Conservation (phyloP, 1,140 invertebrate genomes). For the Vollenhovia emeryi region DNA sequence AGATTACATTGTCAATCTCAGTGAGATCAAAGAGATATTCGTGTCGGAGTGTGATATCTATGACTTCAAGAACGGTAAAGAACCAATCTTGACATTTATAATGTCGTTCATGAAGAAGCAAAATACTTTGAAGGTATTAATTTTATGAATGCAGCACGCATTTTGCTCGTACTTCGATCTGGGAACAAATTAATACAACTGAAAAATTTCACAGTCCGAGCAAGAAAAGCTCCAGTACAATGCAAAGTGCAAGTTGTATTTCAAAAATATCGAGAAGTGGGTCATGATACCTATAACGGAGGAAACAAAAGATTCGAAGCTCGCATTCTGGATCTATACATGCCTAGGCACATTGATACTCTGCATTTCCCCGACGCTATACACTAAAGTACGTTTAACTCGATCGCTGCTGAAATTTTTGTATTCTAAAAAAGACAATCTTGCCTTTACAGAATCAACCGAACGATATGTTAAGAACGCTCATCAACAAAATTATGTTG, state of each 20-base stretch:
- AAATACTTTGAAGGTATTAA: slow-evolving; percentile 73
- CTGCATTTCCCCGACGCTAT: slow-evolving; percentile 78
- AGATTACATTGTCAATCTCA: slow-evolving; percentile 73
- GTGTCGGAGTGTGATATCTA: slow-evolving; percentile 64
- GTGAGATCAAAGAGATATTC: slow-evolving; percentile 78
- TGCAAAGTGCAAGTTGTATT: slow-evolving; percentile 74
- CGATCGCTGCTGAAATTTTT: slow-evolving; percentile 12
- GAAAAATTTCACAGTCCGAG: slow-evolving; percentile 50
- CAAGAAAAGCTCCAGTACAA: slow-evolving; percentile 69
- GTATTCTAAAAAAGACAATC: slow-evolving; percentile 40
- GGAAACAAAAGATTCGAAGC: slow-evolving; percentile 77
- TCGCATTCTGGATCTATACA: slow-evolving; percentile 79
- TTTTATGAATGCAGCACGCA: not conserved
- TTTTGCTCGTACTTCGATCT: not conserved
- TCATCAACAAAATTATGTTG: slow-evolving; percentile 78
- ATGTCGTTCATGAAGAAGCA: slow-evolving; percentile 73
- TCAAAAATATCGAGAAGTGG: slow-evolving; percentile 83
- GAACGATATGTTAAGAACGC: slow-evolving; percentile 76
- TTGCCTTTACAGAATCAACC: slow-evolving; percentile 76
- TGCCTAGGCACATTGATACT: slow-evolving; percentile 80
- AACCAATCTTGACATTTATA: slow-evolving; percentile 78
- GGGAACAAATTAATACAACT: not conserved
- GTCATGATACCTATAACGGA: slow-evolving; percentile 77
- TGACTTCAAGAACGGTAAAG: slow-evolving; percentile 75
- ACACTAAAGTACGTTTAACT: slow-evolving; percentile 72